These are phyloP conservation scores for Campoletis raptor DNA, from an alignment of 2,888 invertebrate genomes.

Conservation along the genomic window DNA sequence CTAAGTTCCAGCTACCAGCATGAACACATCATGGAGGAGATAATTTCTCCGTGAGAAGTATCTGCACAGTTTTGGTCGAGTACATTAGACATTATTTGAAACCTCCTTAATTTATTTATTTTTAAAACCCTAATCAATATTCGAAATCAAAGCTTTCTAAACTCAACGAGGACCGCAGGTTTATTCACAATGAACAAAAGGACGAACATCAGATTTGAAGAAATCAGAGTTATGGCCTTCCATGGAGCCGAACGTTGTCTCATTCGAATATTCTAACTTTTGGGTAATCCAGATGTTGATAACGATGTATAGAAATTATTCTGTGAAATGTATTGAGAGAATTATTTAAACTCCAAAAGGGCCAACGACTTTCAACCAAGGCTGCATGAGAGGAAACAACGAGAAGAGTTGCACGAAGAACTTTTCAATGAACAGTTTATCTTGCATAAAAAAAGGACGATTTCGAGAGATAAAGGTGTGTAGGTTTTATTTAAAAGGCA, in stretches of 20 bases:
- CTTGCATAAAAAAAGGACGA: too few species aligned
- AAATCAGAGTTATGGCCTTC: not conserved
- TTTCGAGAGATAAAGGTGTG: too few species aligned
- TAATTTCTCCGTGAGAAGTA: constrained; percentile 1
- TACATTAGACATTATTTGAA: not conserved
- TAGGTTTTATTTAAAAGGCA: not conserved
- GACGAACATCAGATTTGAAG: not conserved
- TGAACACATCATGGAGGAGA: constrained; percentile 28
- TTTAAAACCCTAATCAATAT: not conserved
- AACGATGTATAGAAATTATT: not conserved
- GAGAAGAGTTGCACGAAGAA: too few species aligned
- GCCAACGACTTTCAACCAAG: too few species aligned
- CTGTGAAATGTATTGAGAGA: too few species aligned
- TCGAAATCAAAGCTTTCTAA: not conserved
- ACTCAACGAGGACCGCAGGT: not conserved
- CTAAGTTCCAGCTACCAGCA: constrained; percentile 55
- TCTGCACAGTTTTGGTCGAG: not conserved
- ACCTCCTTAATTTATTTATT: not conserved
- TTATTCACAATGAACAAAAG: not conserved
- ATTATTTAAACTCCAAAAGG: too few species aligned
- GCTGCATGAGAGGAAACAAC: too few species aligned
- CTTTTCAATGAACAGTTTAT: too few species aligned
- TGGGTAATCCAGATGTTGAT: not conserved
- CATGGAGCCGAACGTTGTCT: too few species aligned
- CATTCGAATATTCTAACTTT: too few species aligned